Base-by-base conservation (phyloP, 2,888 invertebrate species). In the Idaea dimidiata region DNA sequence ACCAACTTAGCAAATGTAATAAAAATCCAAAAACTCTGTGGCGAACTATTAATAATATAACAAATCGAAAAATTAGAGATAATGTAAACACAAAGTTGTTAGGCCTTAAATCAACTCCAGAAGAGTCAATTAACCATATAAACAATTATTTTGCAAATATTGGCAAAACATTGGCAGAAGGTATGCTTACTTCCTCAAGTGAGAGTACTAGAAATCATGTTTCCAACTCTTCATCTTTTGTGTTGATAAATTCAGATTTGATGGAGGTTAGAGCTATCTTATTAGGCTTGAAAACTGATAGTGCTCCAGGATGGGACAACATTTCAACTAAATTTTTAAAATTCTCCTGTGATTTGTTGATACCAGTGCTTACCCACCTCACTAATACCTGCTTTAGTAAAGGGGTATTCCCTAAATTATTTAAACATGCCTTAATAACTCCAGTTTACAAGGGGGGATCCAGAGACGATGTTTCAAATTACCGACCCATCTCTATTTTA, bases 1-100 rank as follows among this genome's bases (percentile, higher is more conserved):
- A 61, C 24, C 56, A 32, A 43, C 33, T 67, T 57, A 53, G 60
- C 14, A 61, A 53, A 18, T 57, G 58, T 57, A 17, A 59, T 16
- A 65, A 63, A 17, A 60, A 63, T 54, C 54, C 62, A 14, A 67
- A 63, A 59, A 18, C 10, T 32, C 57, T 62, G 14, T 66, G 64
- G 64, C 62, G 59, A 43, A 53, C 54, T 14, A 62, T 66, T 24
- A 64, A 62, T 17, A 60, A 59, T 7, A 59, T 66, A 6, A 58
- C 66, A n/a, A 24, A 62, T 59, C 60, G 43, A 24, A 60, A 62
- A n/a, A 57, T 18, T 14, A 62, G 32, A 16, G 60, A 60, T 54
- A 53, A 33, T 17, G n/a, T 7, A 3, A 61, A 60, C 31, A 6
- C 31, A 17, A 60, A 65, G n/a, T 53, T 53, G n/a, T n/a, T 53